Percentiles rank a stretch among this genome's conserved stretches.
phyloP scores from a whole-genome alignment of 2,113 vertebrate species.

The Sceloporus tristichus region DNA sequence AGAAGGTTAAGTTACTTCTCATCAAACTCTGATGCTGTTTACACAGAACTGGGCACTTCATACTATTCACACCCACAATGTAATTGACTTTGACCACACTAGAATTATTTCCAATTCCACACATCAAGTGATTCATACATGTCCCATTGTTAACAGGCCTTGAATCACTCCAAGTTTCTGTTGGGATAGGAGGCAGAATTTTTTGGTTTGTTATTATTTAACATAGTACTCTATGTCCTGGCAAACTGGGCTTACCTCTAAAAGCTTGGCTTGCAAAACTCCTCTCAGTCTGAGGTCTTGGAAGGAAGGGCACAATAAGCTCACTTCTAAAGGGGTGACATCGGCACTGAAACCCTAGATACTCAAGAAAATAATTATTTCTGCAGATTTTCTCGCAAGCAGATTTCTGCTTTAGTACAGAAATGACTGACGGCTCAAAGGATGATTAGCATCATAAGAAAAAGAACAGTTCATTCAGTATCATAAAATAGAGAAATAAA shows the following conservation, averaged over 20 bases:
- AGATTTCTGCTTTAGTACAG: slow-evolving; percentile 22
- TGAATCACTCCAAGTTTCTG: slow-evolving; percentile 73
- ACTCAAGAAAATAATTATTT: slow-evolving; percentile 62
- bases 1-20: slow-evolving; percentile 62
- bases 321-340: slow-evolving; percentile 94
- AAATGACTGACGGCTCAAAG: not conserved
- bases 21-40: slow-evolving; percentile 65
- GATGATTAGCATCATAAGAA: slow-evolving; percentile 31
- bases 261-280: slow-evolving; percentile 77
- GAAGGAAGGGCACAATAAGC: slow-evolving; percentile 91
- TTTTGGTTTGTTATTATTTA: slow-evolving; percentile 62
- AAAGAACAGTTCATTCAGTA: not conserved
- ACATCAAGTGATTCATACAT: slow-evolving; percentile 68
- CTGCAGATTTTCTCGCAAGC: slow-evolving; percentile 41
- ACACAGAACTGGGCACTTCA: slow-evolving; percentile 66
- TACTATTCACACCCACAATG: slow-evolving; percentile 68
- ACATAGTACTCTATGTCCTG: slow-evolving; percentile 59
- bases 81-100: slow-evolving; percentile 65
- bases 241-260: slow-evolving; percentile 81
- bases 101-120: slow-evolving; percentile 70
- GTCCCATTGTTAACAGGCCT: slow-evolving; percentile 71
- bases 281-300: slow-evolving; percentile 85
- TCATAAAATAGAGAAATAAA: slow-evolving; percentile 35
- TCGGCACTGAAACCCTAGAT: slow-evolving; percentile 89
- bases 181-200: slow-evolving; percentile 76